Evolutionary conservation across 1,140 invertebrate species (phyloP).

Genomic region (Heliconius hermathena): DNA sequence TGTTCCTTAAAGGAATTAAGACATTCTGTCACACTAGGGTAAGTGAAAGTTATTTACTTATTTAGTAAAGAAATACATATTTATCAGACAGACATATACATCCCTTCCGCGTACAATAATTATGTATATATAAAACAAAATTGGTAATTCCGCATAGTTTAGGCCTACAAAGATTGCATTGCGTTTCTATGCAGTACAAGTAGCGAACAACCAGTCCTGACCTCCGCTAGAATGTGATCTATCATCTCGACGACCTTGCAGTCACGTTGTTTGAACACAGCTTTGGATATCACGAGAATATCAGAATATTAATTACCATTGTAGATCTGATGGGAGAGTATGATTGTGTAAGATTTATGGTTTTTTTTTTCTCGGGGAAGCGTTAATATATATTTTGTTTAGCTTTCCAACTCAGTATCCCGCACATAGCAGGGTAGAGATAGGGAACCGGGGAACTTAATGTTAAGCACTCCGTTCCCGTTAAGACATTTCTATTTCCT

Average conservation of each 20-base stretch:
- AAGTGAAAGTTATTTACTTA: too few relatives aligned
- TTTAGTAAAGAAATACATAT: not conserved
- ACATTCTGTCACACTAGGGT: too few relatives aligned
- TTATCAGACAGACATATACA: not conserved
- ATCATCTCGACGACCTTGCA: conserved; percentile 38
- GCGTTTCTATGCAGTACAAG: not conserved
- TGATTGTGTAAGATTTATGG: not conserved
- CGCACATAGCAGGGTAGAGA: too few relatives aligned
- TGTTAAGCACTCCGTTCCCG: too few relatives aligned
- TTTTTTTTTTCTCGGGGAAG: not conserved
- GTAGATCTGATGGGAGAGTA: too few relatives aligned
- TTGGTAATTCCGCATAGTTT: not conserved
- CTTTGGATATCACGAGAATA: conserved; percentile 18
- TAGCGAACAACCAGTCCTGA: not conserved
- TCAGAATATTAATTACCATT: not conserved
- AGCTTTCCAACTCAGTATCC: too few relatives aligned
- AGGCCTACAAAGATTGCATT: not conserved
- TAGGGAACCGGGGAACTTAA: too few relatives aligned
- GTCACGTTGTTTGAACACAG: conserved; percentile 33
- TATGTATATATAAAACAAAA: not conserved
- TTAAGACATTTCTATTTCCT: too few relatives aligned
- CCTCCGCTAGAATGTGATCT: conserved; percentile 32
- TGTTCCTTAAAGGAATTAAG: too few relatives aligned
- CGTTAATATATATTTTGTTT: too few relatives aligned
- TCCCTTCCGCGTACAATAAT: not conserved